Base-by-base conservation (phyloP, 1,140 invertebrate species). In the Sycophaga agraensis region DNA sequence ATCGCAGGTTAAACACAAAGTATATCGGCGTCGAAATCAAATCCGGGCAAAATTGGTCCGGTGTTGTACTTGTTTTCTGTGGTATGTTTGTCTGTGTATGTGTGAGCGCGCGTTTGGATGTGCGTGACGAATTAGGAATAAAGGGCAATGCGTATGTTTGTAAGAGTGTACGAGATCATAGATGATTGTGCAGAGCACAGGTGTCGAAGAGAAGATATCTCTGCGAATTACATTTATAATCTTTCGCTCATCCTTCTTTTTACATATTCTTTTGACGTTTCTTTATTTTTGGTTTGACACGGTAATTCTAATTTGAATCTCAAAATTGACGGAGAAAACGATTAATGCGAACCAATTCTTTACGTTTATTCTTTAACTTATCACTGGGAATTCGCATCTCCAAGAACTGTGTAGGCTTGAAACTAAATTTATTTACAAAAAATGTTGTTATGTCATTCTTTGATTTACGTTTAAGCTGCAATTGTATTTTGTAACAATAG, bases 401-500 rank as follows among this genome's bases (percentile, higher is more conserved):
- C n/a, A n/a, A n/a, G n/a, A n/a, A n/a, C n/a, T n/a, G n/a, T n/a
- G n/a, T n/a, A n/a, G n/a, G n/a, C n/a, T n/a, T n/a, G n/a, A n/a
- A n/a, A n/a, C n/a, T n/a, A n/a, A n/a, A n/a, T n/a, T n/a, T n/a
- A n/a, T n/a, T n/a, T n/a, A n/a, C n/a, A n/a, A n/a, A n/a, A n/a
- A n/a, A n/a, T n/a, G n/a, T n/a, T n/a, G n/a, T n/a, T n/a, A n/a
- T n/a, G n/a, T n/a, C n/a, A n/a, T n/a, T n/a, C n/a, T n/a, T n/a
- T n/a, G n/a, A n/a, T n/a, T n/a, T n/a, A n/a, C n/a, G n/a, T n/a
- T n/a, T n/a, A 24, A n/a, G 12, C 51, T 22, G 22, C 28, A 63
- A 46, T 54, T 59, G 58, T 65, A 54, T 42, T 54, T 64, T 64
- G n/a, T 64, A 64, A 40, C 19, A 19, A 40, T 61, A 55, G 42